A percentile compares a stretch with the other conserved stretches of the same genome.
Conservation (phyloP, 2,888 invertebrate species). For the Chalcosyrphus nemorum region DNA sequence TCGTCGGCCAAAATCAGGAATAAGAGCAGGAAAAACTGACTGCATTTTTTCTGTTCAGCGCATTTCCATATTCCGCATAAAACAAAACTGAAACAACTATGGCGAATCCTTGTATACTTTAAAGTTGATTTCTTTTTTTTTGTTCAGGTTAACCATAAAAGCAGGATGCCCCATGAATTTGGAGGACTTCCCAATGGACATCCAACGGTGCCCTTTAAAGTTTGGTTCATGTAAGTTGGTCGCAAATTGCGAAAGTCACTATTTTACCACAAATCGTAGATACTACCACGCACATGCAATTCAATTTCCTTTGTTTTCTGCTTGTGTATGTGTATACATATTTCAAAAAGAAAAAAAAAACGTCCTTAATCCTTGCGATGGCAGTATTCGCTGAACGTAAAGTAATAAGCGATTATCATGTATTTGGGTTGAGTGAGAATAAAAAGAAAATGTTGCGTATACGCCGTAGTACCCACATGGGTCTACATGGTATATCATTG, state of each 20-base stretch:
- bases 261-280: conserved; percentile 30
- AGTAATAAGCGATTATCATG: conserved; percentile 66
- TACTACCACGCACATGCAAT: conserved; percentile 43
- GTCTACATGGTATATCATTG: not conserved
- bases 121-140: not conserved
- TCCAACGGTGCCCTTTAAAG: conserved; percentile 89
- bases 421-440: conserved; percentile 45
- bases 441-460: conserved; percentile 44
- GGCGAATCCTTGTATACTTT: conserved; percentile 2
- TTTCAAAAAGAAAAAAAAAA: too few species aligned
- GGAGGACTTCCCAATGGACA: conserved; percentile 93
- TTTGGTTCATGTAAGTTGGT: conserved; percentile 90
- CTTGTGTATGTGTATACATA: not conserved
- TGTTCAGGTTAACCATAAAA: conserved; percentile 88
- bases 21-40: conserved; percentile 21
- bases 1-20: conserved; percentile 39
- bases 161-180: conserved; percentile 93
- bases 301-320: conserved; percentile 1
- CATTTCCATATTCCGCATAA: conserved; percentile 28
- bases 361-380: conserved; percentile 35
- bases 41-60: conserved; percentile 23
- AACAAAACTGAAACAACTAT: not conserved
- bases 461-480: conserved; percentile 31
- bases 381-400: conserved; percentile 22
- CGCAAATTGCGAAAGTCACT: conserved; percentile 14